Evolutionary conservation across 1,140 invertebrate species (phyloP).

Genomic region (Oryctes rhinoceros): DNA sequence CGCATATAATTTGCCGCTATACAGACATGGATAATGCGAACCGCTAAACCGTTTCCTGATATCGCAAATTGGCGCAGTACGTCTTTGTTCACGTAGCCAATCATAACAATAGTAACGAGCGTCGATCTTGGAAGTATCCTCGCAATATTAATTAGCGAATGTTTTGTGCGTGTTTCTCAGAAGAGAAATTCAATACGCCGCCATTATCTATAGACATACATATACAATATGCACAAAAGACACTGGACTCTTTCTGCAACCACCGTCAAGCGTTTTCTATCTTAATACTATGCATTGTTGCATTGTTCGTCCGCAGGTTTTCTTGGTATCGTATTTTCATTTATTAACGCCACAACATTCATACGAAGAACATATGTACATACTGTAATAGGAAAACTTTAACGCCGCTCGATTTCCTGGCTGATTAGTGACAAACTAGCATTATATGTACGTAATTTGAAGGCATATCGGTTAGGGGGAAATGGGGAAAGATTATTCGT

Average conservation of each 20-base stretch:
- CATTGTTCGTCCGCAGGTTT: background rate
- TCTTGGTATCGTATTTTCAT: background rate
- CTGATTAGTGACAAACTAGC: too few species aligned
- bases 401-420: too few species aligned
- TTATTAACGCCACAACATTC: background rate
- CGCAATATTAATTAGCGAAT: background rate
- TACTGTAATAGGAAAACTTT: background rate
- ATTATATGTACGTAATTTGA: too few species aligned
- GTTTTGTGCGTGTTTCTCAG: constrained; percentile 7
- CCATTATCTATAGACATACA: background rate
- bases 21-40: background rate
- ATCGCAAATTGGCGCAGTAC: constrained; percentile 1
- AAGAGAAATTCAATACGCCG: constrained; percentile 24
- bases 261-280: background rate
- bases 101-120: background rate
- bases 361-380: background rate
- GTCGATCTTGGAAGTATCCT: background rate
- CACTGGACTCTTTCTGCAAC: background rate
- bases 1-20: background rate
- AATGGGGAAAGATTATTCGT: too few species aligned
- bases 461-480: too few species aligned
- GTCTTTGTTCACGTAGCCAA: constrained; percentile 1
- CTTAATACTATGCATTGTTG: background rate
- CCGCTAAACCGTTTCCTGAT: background rate
- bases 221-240: background rate